A percentile compares a stretch with the other conserved stretches of the same genome.
Evolutionary conservation across 2,797 vertebrate species (phyloP).

Genomic region (Valencia hispanica): DNA sequence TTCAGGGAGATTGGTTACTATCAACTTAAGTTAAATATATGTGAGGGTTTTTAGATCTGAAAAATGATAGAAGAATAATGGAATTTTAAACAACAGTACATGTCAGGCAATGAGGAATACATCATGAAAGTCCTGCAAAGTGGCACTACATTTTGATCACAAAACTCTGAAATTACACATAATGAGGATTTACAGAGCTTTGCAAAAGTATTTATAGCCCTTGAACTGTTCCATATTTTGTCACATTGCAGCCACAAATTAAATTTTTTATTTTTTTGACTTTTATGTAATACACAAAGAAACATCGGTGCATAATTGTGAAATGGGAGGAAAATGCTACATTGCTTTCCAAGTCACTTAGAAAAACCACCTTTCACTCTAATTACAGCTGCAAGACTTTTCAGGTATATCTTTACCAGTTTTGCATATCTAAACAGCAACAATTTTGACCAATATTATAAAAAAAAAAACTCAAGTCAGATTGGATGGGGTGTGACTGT

Average conservation of each 20-base stretch:
- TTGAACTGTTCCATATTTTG: neutral
- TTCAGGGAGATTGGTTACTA: neutral
- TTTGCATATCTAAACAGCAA: conserved; percentile 18
- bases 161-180: neutral
- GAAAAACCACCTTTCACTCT: no score
- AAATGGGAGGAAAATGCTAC: neutral
- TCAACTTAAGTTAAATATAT: neutral
- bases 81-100: neutral
- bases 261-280: neutral
- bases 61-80: neutral
- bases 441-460: neutral
- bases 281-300: neutral
- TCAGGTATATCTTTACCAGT: neutral
- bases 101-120: neutral
- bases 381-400: no score
- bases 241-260: neutral
- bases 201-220: neutral
- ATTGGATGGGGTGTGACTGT: neutral
- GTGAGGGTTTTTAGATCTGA: neutral
- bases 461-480: neutral
- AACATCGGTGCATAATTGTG: neutral
- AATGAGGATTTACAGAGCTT: neutral
- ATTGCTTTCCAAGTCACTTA: neutral
- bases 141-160: neutral
- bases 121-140: neutral